These are phyloP conservation scores for Drosophila sechellia DNA, from an alignment of 1,140 invertebrate genomes.

Conservation along the genomic window DNA sequence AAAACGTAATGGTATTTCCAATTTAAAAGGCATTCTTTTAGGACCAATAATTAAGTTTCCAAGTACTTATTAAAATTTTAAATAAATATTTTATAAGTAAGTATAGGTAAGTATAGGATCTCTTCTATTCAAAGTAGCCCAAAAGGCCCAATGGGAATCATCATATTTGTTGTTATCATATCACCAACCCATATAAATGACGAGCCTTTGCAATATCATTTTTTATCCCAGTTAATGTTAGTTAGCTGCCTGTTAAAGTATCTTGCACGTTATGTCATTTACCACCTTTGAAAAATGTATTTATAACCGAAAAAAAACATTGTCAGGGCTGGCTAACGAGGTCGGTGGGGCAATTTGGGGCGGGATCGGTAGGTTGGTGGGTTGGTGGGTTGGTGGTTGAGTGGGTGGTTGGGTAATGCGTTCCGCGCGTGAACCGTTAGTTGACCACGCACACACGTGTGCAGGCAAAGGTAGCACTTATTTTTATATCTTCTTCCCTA, in stretches of 20 bases:
- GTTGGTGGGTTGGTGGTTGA: background rate
- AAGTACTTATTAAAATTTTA: no score
- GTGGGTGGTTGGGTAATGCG: constrained; percentile 31
- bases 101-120: no score
- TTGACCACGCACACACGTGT: constrained; percentile 46
- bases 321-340: constrained; percentile 34
- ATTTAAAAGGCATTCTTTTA: no score
- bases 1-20: no score
- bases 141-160: background rate
- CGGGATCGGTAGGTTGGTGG: background rate
- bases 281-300: constrained; percentile 46
- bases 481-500: constrained; percentile 35
- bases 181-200: no score
- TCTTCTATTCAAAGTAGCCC: background rate
- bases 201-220: no score
- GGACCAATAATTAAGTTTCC: no score
- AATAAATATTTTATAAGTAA: no score
- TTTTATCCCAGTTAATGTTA: constrained; percentile 9
- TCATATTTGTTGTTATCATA: background rate
- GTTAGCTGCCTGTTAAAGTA: constrained; percentile 8
- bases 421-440: constrained; percentile 49
- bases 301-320: constrained; percentile 54
- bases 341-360: constrained; percentile 10
- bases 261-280: constrained; percentile 36
- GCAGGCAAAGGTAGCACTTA: constrained; percentile 37